Base-by-base conservation (phyloP, 1,140 invertebrate species). In the Bombyx mandarina region DNA sequence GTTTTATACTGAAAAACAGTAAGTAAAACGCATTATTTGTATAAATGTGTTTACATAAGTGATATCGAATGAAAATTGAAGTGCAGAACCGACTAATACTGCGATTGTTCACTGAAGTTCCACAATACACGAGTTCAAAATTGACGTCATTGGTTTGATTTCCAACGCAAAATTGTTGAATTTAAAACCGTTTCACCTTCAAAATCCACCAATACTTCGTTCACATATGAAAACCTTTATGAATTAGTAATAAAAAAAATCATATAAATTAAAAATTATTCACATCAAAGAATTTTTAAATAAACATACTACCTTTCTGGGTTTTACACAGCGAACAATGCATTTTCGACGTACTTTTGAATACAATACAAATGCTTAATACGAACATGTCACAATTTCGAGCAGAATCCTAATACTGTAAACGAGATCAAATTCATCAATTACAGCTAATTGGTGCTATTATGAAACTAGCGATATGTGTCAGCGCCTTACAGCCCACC, bases 361-460 rank as follows among this genome's bases (percentile, higher is more conserved):
- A 35, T 35, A 35, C 26, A 5, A 35, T 35, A 35, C 26, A 35
- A 35, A 35, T 49, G 10, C 6, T 46, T 46, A 18, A 49, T 49
- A 35, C 26, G 26, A 35, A 35, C 26, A 35, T 35, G 26, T 35
- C 26, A 8, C n/a, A 43, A 26, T 2, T 56, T 55, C 12, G 9
- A 56, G 49, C 26, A 22, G 8, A 46, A 45, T 54, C 46, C 60
- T 65, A 58, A 61, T 62, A 64, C 62, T 65, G 57, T 59, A 49
- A 45, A 46, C 8, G 43, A 26, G 8, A 55, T 54, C 63, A 61
- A 60, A 65, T 71, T 65, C 47, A 60, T 60, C 67, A 75, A 76
- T 76, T 76, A 71, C 63, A 65, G 62, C 77, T 84, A 84, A 86
- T 84, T 86, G 73, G 63, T 51, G 54, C 73, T 77, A 77, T 86